Base-by-base conservation (phyloP, 2,888 invertebrate genomes). In the Salpingus planirostris region DNA sequence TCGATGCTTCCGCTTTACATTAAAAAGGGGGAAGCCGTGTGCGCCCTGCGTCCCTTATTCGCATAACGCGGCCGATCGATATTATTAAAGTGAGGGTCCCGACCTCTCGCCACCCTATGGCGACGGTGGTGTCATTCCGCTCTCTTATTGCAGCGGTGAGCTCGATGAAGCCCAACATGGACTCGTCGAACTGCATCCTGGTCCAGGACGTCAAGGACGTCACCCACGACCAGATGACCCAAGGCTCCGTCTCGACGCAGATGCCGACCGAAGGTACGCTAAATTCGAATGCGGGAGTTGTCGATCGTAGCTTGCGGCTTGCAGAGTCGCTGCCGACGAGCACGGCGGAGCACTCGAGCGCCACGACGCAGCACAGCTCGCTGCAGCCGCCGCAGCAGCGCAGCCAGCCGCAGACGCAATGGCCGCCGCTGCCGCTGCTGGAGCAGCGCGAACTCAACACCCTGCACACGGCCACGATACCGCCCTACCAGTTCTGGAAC, bases 401-500 rank as follows among this genome's bases (percentile, higher is more conserved):
- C 59, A 78, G 79, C 50, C 80, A 81, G 50, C 80, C 80, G 25
- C 80, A 80, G 49, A 81, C 55, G 24, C 62, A 84, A 53, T 81
- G 80, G 80, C 78, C 81, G 15, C 64, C 63, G 14, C 45, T 63
- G 25, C 76, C 79, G 11, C 74, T 80, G 39, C 70, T 86, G 55
- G 88, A 88, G 69, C 74, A 87, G 51, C 76, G 85, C 56, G 85
- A 87, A 57, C 80, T 90, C 63, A 86, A 88, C 65, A 81, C 84
- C 59, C 71, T 82, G 45, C 86, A 88, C 64, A 78, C 83, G 54
- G 85, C 85, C 52, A 80, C 80, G 42, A 85, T 91, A 64, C 85
- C 86, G 55, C 86, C 91, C 53, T 89, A 85, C 68, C 87, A 88
- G 63, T 90, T 90, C 67, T 91, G 90, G 91, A 90, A 89, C 66